phyloP scores from a whole-genome alignment of 1,140 invertebrate genomes.

The Brachystomella parvula region DNA sequence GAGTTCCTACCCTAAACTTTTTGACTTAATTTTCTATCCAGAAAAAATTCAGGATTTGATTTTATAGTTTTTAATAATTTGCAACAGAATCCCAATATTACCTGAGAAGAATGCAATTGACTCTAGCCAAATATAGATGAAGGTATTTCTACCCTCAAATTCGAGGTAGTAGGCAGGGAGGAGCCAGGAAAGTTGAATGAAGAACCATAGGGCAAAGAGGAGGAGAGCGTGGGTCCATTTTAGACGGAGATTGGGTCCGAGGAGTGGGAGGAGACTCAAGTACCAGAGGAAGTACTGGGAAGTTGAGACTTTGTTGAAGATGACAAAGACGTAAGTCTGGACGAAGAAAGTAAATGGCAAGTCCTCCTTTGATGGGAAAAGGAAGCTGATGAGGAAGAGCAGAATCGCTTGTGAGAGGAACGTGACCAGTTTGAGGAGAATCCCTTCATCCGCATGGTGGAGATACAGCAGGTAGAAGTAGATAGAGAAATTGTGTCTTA shows the following conservation, averaged over 20 bases:
- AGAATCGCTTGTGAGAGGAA: conserved; percentile 67
- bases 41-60: too few species aligned
- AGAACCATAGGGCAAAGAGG: conserved; percentile 58
- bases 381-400: conserved; percentile 60
- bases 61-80: conserved; percentile 57
- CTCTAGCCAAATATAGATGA: conserved; percentile 68
- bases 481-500: conserved; percentile 93
- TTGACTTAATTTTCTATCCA: too few species aligned
- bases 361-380: conserved; percentile 55
- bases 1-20: too few species aligned
- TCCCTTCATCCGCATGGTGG: conserved; percentile 47
- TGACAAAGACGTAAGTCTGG: conserved; percentile 80
- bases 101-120: conserved; percentile 65
- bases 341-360: conserved; percentile 77
- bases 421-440: conserved; percentile 56
- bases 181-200: conserved; percentile 78
- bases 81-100: conserved; percentile 63
- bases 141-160: conserved; percentile 75
- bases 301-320: conserved; percentile 92
- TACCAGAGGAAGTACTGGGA: conserved; percentile 99
- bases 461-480: conserved; percentile 93
- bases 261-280: conserved; percentile 73
- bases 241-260: conserved; percentile 55
- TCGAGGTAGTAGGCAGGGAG: conserved; percentile 82
- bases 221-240: conserved; percentile 46